Conservation (phyloP, 2,113 vertebrate species). For the Lonchura striata region DNA sequence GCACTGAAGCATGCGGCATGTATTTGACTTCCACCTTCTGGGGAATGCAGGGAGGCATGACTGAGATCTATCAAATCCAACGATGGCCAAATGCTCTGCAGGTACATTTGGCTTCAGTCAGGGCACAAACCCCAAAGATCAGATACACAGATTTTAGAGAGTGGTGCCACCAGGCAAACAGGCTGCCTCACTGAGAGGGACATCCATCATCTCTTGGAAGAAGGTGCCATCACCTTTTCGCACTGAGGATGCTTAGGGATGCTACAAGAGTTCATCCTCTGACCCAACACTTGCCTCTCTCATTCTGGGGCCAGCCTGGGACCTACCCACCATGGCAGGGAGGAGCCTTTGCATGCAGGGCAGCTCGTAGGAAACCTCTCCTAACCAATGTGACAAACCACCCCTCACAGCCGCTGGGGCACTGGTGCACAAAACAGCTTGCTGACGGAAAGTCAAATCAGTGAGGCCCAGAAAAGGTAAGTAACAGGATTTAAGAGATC, state of each 20-base stretch:
- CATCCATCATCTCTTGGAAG: rapidly evolving
- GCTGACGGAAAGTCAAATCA: not conserved
- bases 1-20: conserved; percentile 10
- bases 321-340: not conserved
- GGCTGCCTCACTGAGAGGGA: rapidly evolving
- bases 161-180: not conserved
- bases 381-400: not conserved
- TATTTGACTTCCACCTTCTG: conserved; percentile 44
- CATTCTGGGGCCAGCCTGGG: no score
- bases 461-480: not conserved
- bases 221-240: not conserved
- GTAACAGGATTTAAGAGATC: not conserved
- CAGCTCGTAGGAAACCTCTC: not conserved
- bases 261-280: not conserved
- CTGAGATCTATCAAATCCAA: conserved; percentile 22
- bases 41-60: conserved; percentile 4
- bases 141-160: not conserved
- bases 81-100: not conserved
- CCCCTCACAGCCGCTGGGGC: rapidly evolving
- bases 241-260: not conserved
- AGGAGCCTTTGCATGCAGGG: not conserved
- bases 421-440: not conserved
- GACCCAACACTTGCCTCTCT: rapidly evolving
- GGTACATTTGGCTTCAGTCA: not conserved
- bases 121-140: not conserved